A percentile compares a stretch with the other conserved stretches of the same genome.
These are phyloP conservation scores for Acinonyx jubatus DNA, from an alignment of 2,113 vertebrate species.

Conservation along the genomic window DNA sequence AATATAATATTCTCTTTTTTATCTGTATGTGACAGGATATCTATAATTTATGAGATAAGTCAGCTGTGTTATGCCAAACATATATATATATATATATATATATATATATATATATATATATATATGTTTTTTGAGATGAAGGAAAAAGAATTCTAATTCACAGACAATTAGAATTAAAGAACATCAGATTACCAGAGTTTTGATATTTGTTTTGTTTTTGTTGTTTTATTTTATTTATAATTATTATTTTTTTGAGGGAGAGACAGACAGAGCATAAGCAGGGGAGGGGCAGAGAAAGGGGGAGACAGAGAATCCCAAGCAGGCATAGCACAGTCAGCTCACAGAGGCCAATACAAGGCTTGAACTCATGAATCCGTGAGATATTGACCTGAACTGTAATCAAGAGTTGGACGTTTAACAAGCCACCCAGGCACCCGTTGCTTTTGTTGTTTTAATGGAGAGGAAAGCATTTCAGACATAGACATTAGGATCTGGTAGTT, in stretches of 20 bases:
- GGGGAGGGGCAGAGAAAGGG: too few relatives aligned
- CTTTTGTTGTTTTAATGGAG: background rate
- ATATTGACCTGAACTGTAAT: too few relatives aligned
- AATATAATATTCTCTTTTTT: background rate
- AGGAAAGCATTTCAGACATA: background rate
- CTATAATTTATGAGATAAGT: background rate
- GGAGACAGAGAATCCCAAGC: too few relatives aligned
- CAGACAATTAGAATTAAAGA: background rate
- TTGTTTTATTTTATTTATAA: background rate
- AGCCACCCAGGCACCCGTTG: too few relatives aligned
- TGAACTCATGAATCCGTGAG: too few relatives aligned
- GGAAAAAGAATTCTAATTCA: background rate
- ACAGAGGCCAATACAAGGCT: too few relatives aligned
- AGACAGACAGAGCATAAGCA: too few relatives aligned
- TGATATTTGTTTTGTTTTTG: background rate
- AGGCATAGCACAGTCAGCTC: too few relatives aligned
- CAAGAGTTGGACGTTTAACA: too few relatives aligned
- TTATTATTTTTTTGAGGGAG: background rate
- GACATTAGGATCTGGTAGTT: background rate
- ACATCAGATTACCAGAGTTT: background rate
- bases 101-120: too few relatives aligned
- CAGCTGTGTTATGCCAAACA: background rate
- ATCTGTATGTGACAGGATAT: background rate
- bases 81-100: too few relatives aligned
- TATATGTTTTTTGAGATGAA: background rate